Conservation (phyloP, 2,888 invertebrate species). For the Rhodophaea formosa region DNA sequence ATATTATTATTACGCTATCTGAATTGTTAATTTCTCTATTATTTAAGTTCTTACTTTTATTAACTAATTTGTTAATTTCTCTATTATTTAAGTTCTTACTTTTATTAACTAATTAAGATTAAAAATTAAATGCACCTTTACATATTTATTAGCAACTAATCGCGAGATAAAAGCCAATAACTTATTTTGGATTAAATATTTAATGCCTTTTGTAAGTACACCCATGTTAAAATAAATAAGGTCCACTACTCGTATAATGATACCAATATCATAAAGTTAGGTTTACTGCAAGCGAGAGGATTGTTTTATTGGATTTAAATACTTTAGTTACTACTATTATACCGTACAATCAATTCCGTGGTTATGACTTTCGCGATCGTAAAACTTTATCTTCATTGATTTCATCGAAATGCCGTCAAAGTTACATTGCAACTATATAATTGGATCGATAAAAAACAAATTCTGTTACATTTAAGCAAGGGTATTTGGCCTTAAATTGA, state of each 20-base stretch:
- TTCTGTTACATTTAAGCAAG: neutral
- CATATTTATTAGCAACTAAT: neutral
- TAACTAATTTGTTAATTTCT: neutral
- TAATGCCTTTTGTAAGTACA: neutral
- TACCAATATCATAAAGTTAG: conserved; percentile 15
- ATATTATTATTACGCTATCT: neutral
- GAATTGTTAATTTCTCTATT: neutral
- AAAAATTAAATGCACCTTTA: neutral
- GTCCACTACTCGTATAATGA: neutral
- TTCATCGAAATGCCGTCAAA: conserved; percentile 41
- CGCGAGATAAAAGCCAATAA: neutral
- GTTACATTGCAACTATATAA: conserved; percentile 43
- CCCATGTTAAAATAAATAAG: neutral
- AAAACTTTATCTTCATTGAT: conserved; percentile 45
- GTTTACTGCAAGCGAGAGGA: conserved; percentile 8
- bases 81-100: neutral
- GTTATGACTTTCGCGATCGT: conserved; percentile 46
- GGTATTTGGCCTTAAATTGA: neutral
- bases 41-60: neutral
- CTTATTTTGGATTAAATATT: neutral
- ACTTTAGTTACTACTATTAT: conserved; percentile 14
- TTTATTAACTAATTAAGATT: neutral
- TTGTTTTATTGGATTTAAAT: conserved; percentile 20
- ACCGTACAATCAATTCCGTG: conserved; percentile 12
- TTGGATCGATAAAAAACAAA: conserved; percentile 22